These are phyloP conservation scores for Orycteropus afer DNA, from an alignment of 2,113 vertebrate genomes.

Conservation along the genomic window DNA sequence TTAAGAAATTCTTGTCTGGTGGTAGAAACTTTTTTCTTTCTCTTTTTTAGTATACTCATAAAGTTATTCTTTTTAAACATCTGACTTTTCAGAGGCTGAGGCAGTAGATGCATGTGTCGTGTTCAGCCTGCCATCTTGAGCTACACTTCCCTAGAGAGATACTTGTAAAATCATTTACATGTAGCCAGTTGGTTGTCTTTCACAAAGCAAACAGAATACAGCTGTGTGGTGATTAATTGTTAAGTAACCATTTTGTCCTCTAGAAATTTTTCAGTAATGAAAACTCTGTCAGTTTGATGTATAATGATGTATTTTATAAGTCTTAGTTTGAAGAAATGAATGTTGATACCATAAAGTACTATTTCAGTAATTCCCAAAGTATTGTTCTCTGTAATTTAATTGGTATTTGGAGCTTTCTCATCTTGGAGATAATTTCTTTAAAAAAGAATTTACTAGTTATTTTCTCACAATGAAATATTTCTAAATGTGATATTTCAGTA, in stretches of 20 bases:
- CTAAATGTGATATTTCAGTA: constrained; percentile 4
- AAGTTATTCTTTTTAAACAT: constrained; percentile 19
- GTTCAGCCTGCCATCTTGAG: neutral
- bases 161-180: constrained; percentile 15
- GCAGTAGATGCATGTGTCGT: neutral
- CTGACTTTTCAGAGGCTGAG: neutral
- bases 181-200: neutral
- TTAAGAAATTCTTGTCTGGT: neutral
- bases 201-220: constrained; percentile 31
- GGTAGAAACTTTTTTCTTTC: neutral
- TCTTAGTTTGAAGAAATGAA: constrained; percentile 37
- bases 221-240: neutral
- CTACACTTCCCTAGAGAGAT: neutral
- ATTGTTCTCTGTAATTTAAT: neutral
- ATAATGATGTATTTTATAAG: neutral
- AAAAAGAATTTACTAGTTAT: neutral
- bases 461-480: neutral
- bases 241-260: constrained; percentile 3
- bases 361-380: constrained; percentile 1
- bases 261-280: constrained; percentile 33
- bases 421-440: neutral
- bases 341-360: neutral
- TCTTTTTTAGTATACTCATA: neutral
- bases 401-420: neutral
- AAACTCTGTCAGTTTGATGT: neutral